Evolutionary conservation across 1,140 invertebrate species (phyloP).

Genomic region (Lutraria rhynchaena): DNA sequence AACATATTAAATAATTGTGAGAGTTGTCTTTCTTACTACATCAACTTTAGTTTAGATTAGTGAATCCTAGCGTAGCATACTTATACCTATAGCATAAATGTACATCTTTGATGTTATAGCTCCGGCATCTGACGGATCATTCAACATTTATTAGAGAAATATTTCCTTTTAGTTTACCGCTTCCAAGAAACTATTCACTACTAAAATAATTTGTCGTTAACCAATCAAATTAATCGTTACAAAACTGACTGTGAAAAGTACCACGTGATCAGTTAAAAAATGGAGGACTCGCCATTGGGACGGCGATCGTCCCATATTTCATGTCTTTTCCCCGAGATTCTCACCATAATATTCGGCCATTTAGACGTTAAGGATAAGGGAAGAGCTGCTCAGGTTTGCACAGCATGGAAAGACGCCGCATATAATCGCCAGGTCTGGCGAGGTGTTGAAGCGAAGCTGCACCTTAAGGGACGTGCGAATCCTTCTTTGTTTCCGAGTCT

Average conservation of each 20-base stretch:
- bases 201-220: not conserved
- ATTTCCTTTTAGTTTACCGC: too few species aligned
- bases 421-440: slow-evolving; percentile 96
- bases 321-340: slow-evolving; percentile 94
- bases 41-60: too few species aligned
- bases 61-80: too few species aligned
- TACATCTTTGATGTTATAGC: too few species aligned
- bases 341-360: slow-evolving; percentile 95
- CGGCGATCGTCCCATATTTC: slow-evolving; percentile 87
- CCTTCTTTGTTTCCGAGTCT: slow-evolving; percentile 93
- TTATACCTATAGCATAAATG: too few species aligned
- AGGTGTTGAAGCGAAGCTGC: slow-evolving; percentile 94
- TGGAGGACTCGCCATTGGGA: slow-evolving; percentile 58
- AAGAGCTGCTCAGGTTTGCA: slow-evolving; percentile 94
- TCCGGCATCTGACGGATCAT: too few species aligned
- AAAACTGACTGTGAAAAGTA: not conserved
- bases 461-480: slow-evolving; percentile 89
- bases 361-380: slow-evolving; percentile 94
- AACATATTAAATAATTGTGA: too few species aligned
- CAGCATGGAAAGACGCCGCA: slow-evolving; percentile 92
- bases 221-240: slow-evolving; percentile 41
- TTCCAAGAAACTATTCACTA: slow-evolving; percentile 18
- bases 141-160: too few species aligned
- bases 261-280: slow-evolving; percentile 66
- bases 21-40: too few species aligned